A percentile compares a stretch with the other conserved stretches of the same genome.
Conservation (phyloP, 2,113 vertebrate genomes). For the Oryzias woworae region DNA sequence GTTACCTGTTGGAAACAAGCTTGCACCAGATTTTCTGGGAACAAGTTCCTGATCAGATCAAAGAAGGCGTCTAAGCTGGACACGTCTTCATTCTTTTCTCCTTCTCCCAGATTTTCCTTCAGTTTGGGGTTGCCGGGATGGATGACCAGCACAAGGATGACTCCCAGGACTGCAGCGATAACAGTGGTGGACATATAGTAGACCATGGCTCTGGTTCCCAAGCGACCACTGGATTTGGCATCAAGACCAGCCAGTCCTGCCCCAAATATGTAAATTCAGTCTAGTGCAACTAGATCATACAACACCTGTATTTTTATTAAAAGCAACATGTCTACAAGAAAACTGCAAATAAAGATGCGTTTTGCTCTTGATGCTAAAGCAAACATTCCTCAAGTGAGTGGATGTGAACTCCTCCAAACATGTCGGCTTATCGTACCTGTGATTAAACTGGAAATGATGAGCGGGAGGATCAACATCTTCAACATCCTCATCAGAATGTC, state of each 20-base stretch:
- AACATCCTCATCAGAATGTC: slow-evolving; percentile 99
- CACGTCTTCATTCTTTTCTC: slow-evolving; percentile 92
- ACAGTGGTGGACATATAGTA: slow-evolving; percentile 97
- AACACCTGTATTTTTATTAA: not conserved
- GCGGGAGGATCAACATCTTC: slow-evolving; percentile 98
- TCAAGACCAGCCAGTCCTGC: slow-evolving; percentile 93
- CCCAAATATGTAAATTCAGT: slow-evolving; percentile 18
- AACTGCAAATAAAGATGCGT: not conserved
- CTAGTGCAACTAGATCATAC: not conserved
- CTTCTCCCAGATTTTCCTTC: slow-evolving; percentile 91
- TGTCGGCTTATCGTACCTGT: slow-evolving; percentile 80
- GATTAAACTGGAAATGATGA: slow-evolving; percentile 99
- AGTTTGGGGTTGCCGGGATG: slow-evolving; percentile 97
- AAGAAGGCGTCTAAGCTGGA: slow-evolving; percentile 97
- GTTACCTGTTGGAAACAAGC: slow-evolving; percentile 97
- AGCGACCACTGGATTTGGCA: slow-evolving; percentile 94
- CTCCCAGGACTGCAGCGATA: slow-evolving; percentile 94
- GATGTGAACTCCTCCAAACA: not conserved
- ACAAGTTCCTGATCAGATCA: slow-evolving; percentile 96
- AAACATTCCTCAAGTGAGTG: not conserved
- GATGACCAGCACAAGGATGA: slow-evolving; percentile 94
- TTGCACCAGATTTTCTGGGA: slow-evolving; percentile 97
- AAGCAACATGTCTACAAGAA: not conserved
- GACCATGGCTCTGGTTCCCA: slow-evolving; percentile 96
- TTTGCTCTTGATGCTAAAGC: not conserved